Evolutionary conservation across 2,797 vertebrate species (phyloP).

Genomic region (Mus spretus): DNA sequence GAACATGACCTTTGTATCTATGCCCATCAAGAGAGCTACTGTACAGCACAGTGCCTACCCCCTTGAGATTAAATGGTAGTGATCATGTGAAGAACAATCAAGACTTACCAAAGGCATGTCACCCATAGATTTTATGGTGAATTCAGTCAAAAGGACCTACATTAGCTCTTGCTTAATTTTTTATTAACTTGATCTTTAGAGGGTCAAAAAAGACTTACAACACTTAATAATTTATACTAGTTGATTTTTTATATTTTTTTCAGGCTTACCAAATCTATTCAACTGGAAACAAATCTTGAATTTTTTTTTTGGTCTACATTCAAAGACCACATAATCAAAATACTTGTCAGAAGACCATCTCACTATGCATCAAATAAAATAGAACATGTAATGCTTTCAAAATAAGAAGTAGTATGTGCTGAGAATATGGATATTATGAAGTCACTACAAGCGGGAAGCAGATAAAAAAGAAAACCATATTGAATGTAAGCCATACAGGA

Average conservation of each 20-base stretch:
- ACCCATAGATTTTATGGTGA: conserved; percentile 50
- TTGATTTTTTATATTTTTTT: conserved; percentile 15
- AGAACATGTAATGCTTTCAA: background rate
- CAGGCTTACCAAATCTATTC: conserved; percentile 45
- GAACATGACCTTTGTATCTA: background rate
- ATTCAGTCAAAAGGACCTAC: conserved; percentile 56
- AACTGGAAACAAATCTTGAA: conserved; percentile 3
- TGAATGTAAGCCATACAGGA: background rate
- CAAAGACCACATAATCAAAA: conserved; percentile 42
- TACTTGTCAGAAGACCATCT: background rate
- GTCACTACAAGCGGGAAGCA: background rate
- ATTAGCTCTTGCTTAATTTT: conserved; percentile 51
- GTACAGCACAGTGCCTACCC: background rate
- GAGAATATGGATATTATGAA: background rate
- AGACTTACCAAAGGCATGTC: conserved; percentile 11
- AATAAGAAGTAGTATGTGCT: conserved; percentile 14
- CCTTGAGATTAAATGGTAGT: background rate
- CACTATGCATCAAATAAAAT: conserved; percentile 27
- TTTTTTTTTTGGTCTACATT: background rate
- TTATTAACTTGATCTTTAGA: conserved; percentile 73
- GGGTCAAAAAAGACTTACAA: conserved; percentile 63
- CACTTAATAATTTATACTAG: conserved; percentile 41
- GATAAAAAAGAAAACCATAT: conserved; percentile 31
- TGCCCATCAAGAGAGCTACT: background rate
- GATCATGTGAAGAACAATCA: conserved; percentile 44